Evolutionary conservation across 2,888 invertebrate genomes (phyloP), one percentile per base, ranked within the genome.

Genomic region (Iselma pallidipennis): DNA sequence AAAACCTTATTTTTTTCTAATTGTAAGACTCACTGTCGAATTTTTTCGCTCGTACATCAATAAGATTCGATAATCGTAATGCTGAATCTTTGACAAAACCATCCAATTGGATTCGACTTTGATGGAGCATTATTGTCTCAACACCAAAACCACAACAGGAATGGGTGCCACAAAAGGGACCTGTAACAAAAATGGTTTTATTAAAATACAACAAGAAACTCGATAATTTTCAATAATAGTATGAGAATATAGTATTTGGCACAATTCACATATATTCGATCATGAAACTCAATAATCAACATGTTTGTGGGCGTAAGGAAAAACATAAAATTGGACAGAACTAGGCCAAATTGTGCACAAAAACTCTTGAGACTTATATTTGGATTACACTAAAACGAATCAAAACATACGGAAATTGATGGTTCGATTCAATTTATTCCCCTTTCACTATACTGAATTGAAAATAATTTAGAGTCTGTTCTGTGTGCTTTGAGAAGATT

Each of bases 1-100:
- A 26, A 28, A 28, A 52, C 29, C 14, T 14, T 26, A 7, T 6
- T 26, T 26, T 2, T 26, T 26, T 2, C n/a, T 28, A 25, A 25
- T 31, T 19, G 12, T 16, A 3, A 3, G 55, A 86, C 91, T 90
- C 82, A 95, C 95, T 91, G 80, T 96, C 94, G 82, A 96, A 95
- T 80, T 90, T 90, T 75, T 86, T 87, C 45, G 93, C 92, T 78
- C 93, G 87, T 69, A 88, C 88, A 55, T 88, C 87, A 74, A 96
- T 86, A 67, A 91, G 86, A 59, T 89, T 87, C 21, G 91, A 88
- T 65, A 95, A 84, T 78, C 90, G 89, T 71, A 85, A 86, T 61
- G 95, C 89, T 71, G 91, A 89, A 71, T 91, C 89, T 76, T 88
- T 89, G 67, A 92, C 85, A 65, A 89, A 88, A 70, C 86, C 86